phyloP scores from a whole-genome alignment of 2,113 vertebrate genomes.

The Hippolais icterina region DNA sequence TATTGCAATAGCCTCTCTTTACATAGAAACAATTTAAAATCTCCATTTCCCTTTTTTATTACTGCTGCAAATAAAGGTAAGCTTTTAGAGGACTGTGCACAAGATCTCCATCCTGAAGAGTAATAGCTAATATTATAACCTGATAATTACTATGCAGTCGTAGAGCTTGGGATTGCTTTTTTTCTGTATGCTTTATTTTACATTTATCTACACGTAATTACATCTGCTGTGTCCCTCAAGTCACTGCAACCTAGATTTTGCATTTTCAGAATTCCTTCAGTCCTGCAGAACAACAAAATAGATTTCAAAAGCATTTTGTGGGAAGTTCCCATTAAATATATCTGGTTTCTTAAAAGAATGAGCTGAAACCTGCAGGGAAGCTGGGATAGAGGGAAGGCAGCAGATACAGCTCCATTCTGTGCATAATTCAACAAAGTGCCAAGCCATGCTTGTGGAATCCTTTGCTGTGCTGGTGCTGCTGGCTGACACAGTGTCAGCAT shows the following conservation, averaged over 20 bases:
- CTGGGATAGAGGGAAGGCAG: background rate
- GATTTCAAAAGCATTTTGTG: background rate
- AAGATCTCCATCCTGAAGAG: background rate
- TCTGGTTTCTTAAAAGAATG: background rate
- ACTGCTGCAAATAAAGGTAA: background rate
- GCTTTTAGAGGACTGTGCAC: background rate
- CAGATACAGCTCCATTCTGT: background rate
- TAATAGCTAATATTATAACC: background rate
- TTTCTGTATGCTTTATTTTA: background rate
- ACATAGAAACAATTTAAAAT: background rate
- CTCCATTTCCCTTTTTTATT: background rate
- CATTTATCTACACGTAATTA: background rate
- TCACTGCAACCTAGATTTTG: background rate
- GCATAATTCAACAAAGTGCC: background rate
- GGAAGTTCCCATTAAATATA: background rate
- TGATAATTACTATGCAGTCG: background rate
- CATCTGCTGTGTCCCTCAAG: background rate
- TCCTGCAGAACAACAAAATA: background rate
- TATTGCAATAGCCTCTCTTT: background rate
- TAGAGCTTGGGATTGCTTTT: background rate
- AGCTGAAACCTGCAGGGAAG: background rate
- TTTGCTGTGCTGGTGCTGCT: background rate
- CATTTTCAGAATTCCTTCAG: constrained; percentile 19
- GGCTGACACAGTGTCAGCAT: constrained; percentile 17
- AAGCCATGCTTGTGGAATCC: background rate